Percentiles rank a stretch among this genome's conserved stretches.
phyloP scores from a whole-genome alignment of 2,888 invertebrate species.

The Caenorhabditis japonica region DNA sequence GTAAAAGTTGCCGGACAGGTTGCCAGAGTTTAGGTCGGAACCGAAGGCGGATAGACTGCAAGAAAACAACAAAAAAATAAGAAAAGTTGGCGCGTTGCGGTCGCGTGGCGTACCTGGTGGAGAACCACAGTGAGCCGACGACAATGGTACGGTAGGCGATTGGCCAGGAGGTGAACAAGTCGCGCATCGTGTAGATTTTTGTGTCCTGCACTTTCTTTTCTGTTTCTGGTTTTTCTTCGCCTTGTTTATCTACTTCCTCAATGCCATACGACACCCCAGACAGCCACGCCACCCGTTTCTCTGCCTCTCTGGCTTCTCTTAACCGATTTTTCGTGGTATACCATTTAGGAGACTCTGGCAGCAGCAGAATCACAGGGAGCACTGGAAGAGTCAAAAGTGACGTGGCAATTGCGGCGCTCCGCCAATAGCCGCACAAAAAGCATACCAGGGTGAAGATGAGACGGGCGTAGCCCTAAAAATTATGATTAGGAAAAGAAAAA shows the following conservation, averaged over 20 bases:
- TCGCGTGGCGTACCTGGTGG: conserved; percentile 59
- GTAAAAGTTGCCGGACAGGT: conserved; percentile 62
- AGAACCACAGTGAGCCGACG: conserved; percentile 59
- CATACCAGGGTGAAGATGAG: conserved; percentile 63
- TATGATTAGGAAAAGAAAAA: conserved; percentile 5
- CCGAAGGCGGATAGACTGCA: conserved; percentile 60
- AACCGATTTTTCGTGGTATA: conserved; percentile 43
- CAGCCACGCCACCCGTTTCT: conserved; percentile 38
- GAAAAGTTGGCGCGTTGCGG: too few species aligned
- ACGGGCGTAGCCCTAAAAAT: conserved; percentile 63
- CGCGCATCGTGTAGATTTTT: conserved; percentile 57
- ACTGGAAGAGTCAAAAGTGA: conserved; percentile 52
- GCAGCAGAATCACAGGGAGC: conserved; percentile 43
- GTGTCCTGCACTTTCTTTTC: conserved; percentile 24
- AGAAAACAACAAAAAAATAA: too few species aligned
- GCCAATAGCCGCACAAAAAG: conserved; percentile 57
- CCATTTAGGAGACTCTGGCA: conserved; percentile 65
- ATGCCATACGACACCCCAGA: conserved; percentile 11
- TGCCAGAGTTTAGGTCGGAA: conserved; percentile 63
- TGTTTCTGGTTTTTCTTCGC: conserved; percentile 3
- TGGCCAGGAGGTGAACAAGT: conserved; percentile 54
- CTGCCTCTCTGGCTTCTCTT: conserved; percentile 48
- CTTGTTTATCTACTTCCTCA: neutral
- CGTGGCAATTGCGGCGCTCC: conserved; percentile 56
- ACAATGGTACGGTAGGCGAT: conserved; percentile 55